Evolutionary conservation across 2,888 invertebrate species (phyloP), one percentile per base, ranked within the genome.

Genomic region (Agrypnus murinus): DNA sequence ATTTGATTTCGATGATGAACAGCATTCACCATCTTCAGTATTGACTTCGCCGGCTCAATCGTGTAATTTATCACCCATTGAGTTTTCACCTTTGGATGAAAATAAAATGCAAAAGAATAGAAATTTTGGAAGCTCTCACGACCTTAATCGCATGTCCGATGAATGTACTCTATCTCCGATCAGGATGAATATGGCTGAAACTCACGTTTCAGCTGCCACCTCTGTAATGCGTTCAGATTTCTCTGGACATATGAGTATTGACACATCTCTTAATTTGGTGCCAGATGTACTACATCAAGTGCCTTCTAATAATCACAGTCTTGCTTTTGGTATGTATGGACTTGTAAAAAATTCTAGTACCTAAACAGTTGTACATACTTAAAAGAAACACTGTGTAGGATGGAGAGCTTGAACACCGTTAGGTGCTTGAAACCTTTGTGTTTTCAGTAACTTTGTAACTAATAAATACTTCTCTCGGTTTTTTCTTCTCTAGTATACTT

Each of bases 201-300:
- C 31, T 5, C 17, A 38, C 34, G 31, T 15, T 38, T 5, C 17
- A 1, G 10, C 36, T 36, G 25, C 38, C 5, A 15, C 7, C 10
- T 19, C 25, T 1, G 19, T 88, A 77, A 80, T 88, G 10, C 88
- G 55, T 5, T n/a, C 36, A 0, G 36, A 89, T 77, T 88, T 89
- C 73, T 25, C 87, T 73, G 87, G 87, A 84, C 87, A 88, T 69
- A 88, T 88, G 86, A 88, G 88, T 67, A 77, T 88, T 9, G 89
- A 89, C 77, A 86, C 83, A 9, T 88, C 88, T 0, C 73, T 86
- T 43, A 86, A 86, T 74, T 83, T 77, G 77, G 84, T 77, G 83
- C 86, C 69, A 79, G 87, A 88, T 86, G 76, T 72, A 32, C 74
- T 74, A 14, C 72, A 73, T 65, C 75, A 75, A 60, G 34, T 75